phyloP scores from a whole-genome alignment of 2,888 invertebrate species.

The Coremacera marginata region DNA sequence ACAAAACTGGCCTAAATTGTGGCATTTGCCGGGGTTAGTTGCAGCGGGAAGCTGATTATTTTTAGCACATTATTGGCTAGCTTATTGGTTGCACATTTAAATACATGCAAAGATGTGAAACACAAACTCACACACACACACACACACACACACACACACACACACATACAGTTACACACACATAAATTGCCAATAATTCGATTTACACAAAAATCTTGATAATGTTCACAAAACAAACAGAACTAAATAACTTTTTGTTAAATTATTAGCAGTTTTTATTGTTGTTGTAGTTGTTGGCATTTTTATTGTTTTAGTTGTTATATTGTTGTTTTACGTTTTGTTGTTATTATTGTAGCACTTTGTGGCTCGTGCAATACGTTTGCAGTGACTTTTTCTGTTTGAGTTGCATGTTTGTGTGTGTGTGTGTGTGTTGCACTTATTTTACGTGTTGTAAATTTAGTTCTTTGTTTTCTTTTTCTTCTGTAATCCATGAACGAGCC shows the following conservation, averaged over 20 bases:
- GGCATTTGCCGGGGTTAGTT: slow-evolving; percentile 24
- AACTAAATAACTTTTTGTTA: slow-evolving; percentile 64
- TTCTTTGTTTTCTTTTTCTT: slow-evolving; percentile 28
- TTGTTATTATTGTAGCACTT: background rate
- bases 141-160: background rate
- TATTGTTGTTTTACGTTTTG: background rate
- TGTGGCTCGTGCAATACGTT: slow-evolving; percentile 28
- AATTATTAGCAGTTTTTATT: slow-evolving; percentile 46
- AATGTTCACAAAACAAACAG: slow-evolving; percentile 65
- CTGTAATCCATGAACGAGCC: slow-evolving; percentile 11
- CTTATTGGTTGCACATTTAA: slow-evolving; percentile 3
- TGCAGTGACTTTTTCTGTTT: slow-evolving; percentile 2
- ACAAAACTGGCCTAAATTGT: slow-evolving; percentile 1
- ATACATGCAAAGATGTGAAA: background rate
- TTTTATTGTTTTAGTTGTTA: background rate
- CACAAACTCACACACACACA: too few relatives aligned
- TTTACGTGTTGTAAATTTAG: slow-evolving; percentile 50
- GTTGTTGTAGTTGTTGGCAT: slow-evolving; percentile 32
- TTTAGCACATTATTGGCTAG: background rate
- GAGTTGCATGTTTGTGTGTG: slow-evolving; percentile 19
- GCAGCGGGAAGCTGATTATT: slow-evolving; percentile 19
- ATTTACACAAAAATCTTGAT: slow-evolving; percentile 62
- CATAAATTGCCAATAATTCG: slow-evolving; percentile 67
- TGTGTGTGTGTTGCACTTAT: slow-evolving; percentile 44
- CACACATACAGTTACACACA: background rate